Percentiles rank a stretch among this genome's conserved stretches.
Conservation (phyloP, 2,888 invertebrate genomes). For the Tetranychus truncatus region DNA sequence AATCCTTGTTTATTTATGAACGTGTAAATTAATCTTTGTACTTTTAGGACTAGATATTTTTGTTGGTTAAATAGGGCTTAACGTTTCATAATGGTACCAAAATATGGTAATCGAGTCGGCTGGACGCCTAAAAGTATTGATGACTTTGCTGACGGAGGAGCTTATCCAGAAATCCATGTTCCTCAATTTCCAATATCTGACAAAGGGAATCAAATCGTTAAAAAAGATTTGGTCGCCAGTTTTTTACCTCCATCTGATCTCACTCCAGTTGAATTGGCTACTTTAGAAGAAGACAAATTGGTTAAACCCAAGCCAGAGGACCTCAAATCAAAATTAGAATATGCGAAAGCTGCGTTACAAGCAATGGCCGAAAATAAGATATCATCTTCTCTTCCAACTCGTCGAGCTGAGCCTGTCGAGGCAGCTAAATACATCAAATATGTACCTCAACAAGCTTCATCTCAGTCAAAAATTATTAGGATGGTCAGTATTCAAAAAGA, state of each 20-base stretch:
- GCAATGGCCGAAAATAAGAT: slow-evolving; percentile 74
- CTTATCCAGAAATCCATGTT: slow-evolving; percentile 89
- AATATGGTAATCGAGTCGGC: slow-evolving; percentile 81
- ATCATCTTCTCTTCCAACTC: slow-evolving; percentile 63
- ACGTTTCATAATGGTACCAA: slow-evolving; percentile 40
- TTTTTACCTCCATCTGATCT: slow-evolving; percentile 60
- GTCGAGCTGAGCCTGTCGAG: slow-evolving; percentile 75
- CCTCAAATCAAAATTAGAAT: slow-evolving; percentile 69
- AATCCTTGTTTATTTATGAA: too few species aligned
- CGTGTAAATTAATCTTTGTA: too few species aligned
- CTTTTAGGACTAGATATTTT: too few species aligned
- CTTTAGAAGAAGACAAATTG: slow-evolving; percentile 60
- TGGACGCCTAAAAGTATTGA: slow-evolving; percentile 65
- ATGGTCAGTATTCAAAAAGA: slow-evolving; percentile 84
- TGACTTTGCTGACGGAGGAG: slow-evolving; percentile 79
- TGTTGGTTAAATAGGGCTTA: too few species aligned
- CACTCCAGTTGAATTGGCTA: slow-evolving; percentile 68
- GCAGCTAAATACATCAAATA: slow-evolving; percentile 88
- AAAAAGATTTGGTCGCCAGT: slow-evolving; percentile 83
- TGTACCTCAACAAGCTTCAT: slow-evolving; percentile 92
- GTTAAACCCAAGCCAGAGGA: slow-evolving; percentile 72
- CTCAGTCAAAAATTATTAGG: slow-evolving; percentile 89
- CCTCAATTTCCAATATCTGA: slow-evolving; percentile 90
- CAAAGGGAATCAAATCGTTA: slow-evolving; percentile 63
- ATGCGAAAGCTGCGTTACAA: slow-evolving; percentile 66